Base-by-base conservation (phyloP, 2,113 vertebrate genomes). In the Tenebrosternarchus preto region DNA sequence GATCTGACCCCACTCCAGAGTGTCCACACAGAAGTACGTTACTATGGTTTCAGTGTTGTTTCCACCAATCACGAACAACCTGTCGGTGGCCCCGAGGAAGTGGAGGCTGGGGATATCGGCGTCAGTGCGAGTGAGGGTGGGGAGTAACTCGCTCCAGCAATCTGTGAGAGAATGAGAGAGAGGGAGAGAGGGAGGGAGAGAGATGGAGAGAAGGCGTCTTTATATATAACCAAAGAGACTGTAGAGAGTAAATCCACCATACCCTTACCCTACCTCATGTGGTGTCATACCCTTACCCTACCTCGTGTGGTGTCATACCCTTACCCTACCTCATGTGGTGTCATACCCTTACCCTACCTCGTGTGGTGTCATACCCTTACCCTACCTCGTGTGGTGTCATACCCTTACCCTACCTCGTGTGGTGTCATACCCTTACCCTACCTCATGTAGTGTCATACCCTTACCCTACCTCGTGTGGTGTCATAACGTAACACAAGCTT, bases 261-360 rank as follows among this genome's bases (percentile, higher is more conserved):
- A 50, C 43, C 6, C 11, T 43, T 43, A 9, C 39, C 39, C 39
- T 8, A 43, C 6, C 6, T 43, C 6, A 9, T 43, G 6, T 5
- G 39, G 39, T 5, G 39, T 43, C 39, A 43, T 43, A 43, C 6
- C 39, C 11, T 6, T 77, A n/a, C n/a, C n/a, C n/a, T n/a, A 92
- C 94, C 93, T 84, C 90, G 63, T 61, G 22, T 89, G 2, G 88
- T 89, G 71, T 92, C 76, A 12, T 94, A 94, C n/a, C n/a, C n/a
- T n/a, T n/a, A n/a, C n/a, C n/a, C n/a, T n/a, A 92, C 94, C 93
- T 84, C 90, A 60, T 61, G 22, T 89, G 2, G 88, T 89, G 71
- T 92, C 76, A 12, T 94, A 94, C n/a, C n/a, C n/a, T n/a, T n/a
- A n/a, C n/a, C n/a, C n/a, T n/a, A 92, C 94, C 93, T 84, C 90